phyloP scores from a whole-genome alignment of 2,797 vertebrate species.

The Cottoperca gobio region DNA sequence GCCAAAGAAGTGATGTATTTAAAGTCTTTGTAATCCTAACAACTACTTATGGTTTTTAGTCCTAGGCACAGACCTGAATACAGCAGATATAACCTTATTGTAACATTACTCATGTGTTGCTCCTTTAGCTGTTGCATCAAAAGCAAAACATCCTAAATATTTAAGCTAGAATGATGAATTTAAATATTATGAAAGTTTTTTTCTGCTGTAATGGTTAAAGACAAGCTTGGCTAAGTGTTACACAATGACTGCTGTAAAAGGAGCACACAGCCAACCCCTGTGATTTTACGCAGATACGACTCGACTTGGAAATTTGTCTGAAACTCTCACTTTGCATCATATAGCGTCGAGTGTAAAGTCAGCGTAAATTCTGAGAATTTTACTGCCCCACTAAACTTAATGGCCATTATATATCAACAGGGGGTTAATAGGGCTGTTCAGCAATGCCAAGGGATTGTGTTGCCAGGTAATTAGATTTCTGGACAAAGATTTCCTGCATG shows the following conservation, averaged over 20 bases:
- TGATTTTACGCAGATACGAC: slow-evolving; percentile 51
- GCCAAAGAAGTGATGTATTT: not conserved
- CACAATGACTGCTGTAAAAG: slow-evolving; percentile 44
- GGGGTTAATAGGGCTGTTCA: slow-evolving; percentile 56
- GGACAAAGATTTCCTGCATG: slow-evolving; percentile 36
- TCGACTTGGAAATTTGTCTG: slow-evolving; percentile 58
- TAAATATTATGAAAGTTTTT: slow-evolving; percentile 12
- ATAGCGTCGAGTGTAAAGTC: slow-evolving; percentile 53
- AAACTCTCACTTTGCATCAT: slow-evolving; percentile 55
- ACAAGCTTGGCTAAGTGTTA: slow-evolving; percentile 7
- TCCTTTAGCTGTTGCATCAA: not conserved
- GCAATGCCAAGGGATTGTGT: slow-evolving; percentile 40
- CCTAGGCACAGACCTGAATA: not conserved
- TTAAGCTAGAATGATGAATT: slow-evolving; percentile 7
- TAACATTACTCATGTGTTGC: not conserved
- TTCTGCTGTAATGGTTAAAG: not conserved
- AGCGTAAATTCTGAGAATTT: slow-evolving; percentile 63
- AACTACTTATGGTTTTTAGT: not conserved
- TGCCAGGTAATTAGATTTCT: slow-evolving; percentile 52
- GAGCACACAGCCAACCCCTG: slow-evolving; percentile 27
- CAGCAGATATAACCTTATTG: not conserved
- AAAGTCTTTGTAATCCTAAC: not conserved
- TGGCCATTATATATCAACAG: slow-evolving; percentile 62
- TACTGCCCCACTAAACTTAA: slow-evolving; percentile 67
- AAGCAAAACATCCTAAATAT: not conserved